A percentile compares a stretch with the other conserved stretches of the same genome.
Evolutionary conservation across 2,113 vertebrate species (phyloP).

Genomic region (Cricetomys ansorgei): DNA sequence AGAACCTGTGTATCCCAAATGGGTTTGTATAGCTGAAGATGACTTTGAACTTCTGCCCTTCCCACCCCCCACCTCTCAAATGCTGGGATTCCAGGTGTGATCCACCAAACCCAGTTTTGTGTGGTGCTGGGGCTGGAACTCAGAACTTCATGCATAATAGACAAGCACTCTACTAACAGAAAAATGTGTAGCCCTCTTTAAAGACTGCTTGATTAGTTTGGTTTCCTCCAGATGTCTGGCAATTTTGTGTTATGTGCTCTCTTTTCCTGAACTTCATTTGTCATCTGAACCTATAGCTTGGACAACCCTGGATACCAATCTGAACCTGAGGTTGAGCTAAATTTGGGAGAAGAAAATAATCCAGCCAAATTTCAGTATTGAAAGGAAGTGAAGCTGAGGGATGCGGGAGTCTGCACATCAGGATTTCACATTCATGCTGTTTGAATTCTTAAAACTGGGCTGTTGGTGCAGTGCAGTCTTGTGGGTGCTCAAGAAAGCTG

Average conservation of each 20-base stretch:
- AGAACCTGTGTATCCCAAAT: background rate
- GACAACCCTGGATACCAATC: background rate
- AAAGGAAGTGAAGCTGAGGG: background rate
- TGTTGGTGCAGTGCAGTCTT: background rate
- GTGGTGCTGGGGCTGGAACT: background rate
- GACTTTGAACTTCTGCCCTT: slow-evolving; percentile 6
- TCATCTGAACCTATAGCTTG: background rate
- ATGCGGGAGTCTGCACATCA: background rate
- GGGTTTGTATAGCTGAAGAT: background rate
- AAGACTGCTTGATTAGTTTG: background rate
- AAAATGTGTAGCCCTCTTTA: background rate
- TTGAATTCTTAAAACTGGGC: background rate
- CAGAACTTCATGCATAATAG: background rate
- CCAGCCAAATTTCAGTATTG: background rate
- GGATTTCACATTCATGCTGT: background rate
- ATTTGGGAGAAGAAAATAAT: slow-evolving; percentile 22
- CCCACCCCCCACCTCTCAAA: background rate
- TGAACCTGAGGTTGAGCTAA: background rate
- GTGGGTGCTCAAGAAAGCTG: background rate
- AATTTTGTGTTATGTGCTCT: background rate
- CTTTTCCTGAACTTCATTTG: background rate
- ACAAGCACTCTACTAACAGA: background rate
- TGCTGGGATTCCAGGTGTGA: background rate
- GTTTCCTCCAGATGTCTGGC: background rate
- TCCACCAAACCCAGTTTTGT: background rate